Percentiles rank a stretch among this genome's conserved stretches.
phyloP scores from a whole-genome alignment of 1,140 invertebrate genomes.

The Eubasilissa regina region DNA sequence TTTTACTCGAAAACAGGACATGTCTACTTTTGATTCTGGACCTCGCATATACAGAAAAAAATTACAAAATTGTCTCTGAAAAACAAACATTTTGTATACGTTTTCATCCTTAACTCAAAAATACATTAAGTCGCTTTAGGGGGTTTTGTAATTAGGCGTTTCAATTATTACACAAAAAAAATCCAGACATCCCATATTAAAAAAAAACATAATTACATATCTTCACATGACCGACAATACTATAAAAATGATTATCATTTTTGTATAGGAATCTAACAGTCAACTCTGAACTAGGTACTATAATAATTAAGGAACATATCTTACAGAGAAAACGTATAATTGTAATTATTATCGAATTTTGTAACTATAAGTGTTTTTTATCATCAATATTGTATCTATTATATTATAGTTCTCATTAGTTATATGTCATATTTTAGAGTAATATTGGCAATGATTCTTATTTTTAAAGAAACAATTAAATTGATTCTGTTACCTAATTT shows the following conservation, averaged over 20 bases:
- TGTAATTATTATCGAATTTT: conserved; percentile 14
- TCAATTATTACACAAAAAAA: too few species aligned
- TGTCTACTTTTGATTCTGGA: too few species aligned
- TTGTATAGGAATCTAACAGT: background rate
- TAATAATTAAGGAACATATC: background rate
- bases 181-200: too few species aligned
- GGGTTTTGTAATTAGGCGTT: too few species aligned
- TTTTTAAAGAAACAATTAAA: conserved; percentile 49
- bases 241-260: conserved; percentile 6
- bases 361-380: conserved; percentile 39
- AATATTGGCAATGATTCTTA: conserved; percentile 43
- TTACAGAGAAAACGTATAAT: conserved; percentile 1
- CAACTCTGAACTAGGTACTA: background rate
- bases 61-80: too few species aligned
- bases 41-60: too few species aligned
- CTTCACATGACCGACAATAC: conserved; percentile 34
- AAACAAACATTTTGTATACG: too few species aligned
- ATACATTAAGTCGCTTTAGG: too few species aligned
- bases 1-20: too few species aligned
- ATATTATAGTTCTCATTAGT: conserved; percentile 33
- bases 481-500: conserved; percentile 59
- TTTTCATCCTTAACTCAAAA: too few species aligned
- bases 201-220: background rate
- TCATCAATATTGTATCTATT: conserved; percentile 24
- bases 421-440: conserved; percentile 13